Evolutionary conservation across 2,113 vertebrate genomes (phyloP), one percentile per base, ranked within the genome.

Genomic region (Leptobrachium leishanense): DNA sequence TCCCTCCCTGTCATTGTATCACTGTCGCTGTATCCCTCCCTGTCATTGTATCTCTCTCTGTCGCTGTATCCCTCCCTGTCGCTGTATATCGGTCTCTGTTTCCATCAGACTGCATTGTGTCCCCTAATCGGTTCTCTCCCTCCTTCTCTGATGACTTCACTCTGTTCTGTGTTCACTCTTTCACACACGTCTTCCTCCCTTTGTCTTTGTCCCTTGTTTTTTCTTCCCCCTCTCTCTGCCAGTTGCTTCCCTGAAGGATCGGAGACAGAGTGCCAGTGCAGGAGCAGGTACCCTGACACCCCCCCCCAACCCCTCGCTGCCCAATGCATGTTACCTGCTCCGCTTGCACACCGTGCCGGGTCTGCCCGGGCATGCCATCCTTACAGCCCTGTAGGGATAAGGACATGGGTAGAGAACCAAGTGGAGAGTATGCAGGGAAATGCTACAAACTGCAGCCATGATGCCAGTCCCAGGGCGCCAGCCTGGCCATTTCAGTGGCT

Each of bases 201-300:
- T 6, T 63, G 42, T 40, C 62, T 75, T n/a, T 50, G 39, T 10
- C 62, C 53, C 31, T 66, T 15, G 15, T 43, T 42, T n/a, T 31
- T 42, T 40, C 59, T 46, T 41, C 55, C 67, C 66, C 13, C 5
- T 7, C 83, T 74, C 91, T 88, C 83, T 90, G 89, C 83, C 83
- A 98, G 97, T 99, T 83, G 92, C 97, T 2, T 95, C 95, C 95
- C 92, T 99, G 95, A 98, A 98, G 97, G 97, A 98, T 91, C 95
- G 95, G 89, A 96, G 96, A 93, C 95, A 98, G 95, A 99, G 97
- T 91, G 95, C 94, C 93, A 99, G 97, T 89, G 95, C 94, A 93
- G 91, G 97, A 89, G 95, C 94, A 93, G 91, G 97, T 99, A 98
- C 87, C 0, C 84, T 62, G 43, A 43, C 53, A 39, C 11, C 11